phyloP scores from a whole-genome alignment of 64 coral and sea anemone species.

The Montipora sp. region DNA sequence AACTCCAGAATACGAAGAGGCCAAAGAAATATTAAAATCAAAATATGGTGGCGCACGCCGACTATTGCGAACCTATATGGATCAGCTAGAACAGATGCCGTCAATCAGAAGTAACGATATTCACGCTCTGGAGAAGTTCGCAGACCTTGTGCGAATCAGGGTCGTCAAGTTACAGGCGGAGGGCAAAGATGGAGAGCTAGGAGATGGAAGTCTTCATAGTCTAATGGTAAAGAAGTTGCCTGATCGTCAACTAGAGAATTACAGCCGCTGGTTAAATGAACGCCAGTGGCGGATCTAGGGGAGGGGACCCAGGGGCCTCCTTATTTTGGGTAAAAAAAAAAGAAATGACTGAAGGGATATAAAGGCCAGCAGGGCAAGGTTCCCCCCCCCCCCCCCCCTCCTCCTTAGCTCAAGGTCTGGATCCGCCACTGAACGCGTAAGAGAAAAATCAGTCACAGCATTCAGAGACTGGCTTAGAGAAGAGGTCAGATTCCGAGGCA shows the following conservation, averaged over 20 bases:
- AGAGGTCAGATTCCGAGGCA: conserved; percentile 4
- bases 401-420: no score
- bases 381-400: no score
- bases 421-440: neutral
- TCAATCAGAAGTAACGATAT: conserved; percentile 34
- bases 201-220: conserved; percentile 53
- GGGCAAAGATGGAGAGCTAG: conserved; percentile 36
- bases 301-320: no score
- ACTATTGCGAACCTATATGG: conserved; percentile 44
- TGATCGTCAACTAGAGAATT: conserved; percentile 42
- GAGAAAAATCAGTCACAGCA: conserved; percentile 7
- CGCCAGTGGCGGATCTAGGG: no score
- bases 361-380: no score
- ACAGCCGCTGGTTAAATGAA: no score
- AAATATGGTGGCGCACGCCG: conserved; percentile 56
- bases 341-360: no score
- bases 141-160: conserved; percentile 51
- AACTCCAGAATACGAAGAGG: conserved; percentile 43
- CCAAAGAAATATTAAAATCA: conserved; percentile 44
- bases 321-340: no score
- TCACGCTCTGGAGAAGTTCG: conserved; percentile 48
- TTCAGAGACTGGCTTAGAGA: conserved; percentile 60
- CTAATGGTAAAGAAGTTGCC: conserved; percentile 38
- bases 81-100: conserved; percentile 42
- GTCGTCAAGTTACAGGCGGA: conserved; percentile 52